These are phyloP conservation scores for Rhynchomys soricoides DNA, from an alignment of 2,113 vertebrate genomes.

Conservation along the genomic window DNA sequence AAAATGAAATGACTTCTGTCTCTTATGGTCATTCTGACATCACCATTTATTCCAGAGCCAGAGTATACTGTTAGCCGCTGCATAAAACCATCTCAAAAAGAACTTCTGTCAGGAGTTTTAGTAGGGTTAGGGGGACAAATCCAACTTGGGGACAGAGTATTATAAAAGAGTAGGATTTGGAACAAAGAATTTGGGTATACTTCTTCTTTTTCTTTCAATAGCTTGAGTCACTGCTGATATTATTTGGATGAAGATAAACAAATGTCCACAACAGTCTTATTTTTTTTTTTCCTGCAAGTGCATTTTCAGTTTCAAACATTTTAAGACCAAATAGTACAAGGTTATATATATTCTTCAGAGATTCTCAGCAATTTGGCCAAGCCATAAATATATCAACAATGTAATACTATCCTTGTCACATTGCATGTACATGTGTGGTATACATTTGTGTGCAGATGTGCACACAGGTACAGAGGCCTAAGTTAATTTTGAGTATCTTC, in stretches of 20 bases:
- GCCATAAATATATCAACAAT: neutral
- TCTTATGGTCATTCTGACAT: constrained; percentile 56
- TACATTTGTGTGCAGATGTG: neutral
- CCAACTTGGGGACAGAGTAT: too few species aligned
- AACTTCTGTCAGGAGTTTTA: neutral
- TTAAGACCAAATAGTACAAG: neutral
- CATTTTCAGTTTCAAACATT: neutral
- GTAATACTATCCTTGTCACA: neutral
- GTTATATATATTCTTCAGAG: neutral
- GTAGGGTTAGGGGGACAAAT: neutral
- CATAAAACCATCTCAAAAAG: neutral
- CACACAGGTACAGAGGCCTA: neutral
- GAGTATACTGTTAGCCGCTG: neutral
- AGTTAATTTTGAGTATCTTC: neutral
- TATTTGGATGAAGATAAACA: neutral
- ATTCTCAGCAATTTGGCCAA: neutral
- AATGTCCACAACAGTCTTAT: neutral
- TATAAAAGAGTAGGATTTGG: neutral
- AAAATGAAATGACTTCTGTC: constrained; percentile 70
- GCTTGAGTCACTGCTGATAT: neutral
- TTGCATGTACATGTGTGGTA: neutral
- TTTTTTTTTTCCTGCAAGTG: neutral
- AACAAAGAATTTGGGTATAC: neutral
- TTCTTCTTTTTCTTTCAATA: neutral
- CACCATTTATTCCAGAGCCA: constrained; percentile 45